These are phyloP conservation scores for Echinarachnius parma DNA, from an alignment of 53 echinoderm and acorn worm genomes.

Conservation along the genomic window DNA sequence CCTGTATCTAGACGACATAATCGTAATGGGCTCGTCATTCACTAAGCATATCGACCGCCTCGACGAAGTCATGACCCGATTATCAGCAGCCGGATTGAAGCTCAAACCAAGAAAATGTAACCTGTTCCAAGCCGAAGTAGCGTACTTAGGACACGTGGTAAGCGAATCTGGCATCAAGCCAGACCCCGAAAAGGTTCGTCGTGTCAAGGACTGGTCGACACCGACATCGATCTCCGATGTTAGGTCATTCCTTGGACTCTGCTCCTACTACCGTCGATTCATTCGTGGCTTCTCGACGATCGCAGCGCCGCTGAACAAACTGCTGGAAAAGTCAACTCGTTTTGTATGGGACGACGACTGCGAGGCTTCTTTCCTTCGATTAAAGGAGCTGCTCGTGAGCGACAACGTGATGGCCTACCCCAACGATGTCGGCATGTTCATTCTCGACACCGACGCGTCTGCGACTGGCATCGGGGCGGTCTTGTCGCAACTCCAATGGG, in stretches of 20 bases:
- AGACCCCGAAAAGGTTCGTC: no score
- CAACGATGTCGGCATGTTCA: no score
- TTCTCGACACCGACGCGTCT: no score
- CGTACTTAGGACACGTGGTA: slow-evolving; percentile 44
- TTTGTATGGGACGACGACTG: no score
- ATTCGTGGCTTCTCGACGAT: slow-evolving; percentile 28
- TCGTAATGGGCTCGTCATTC: slow-evolving; percentile 44
- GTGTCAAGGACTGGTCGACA: slow-evolving; percentile 57
- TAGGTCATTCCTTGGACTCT: slow-evolving; percentile 37
- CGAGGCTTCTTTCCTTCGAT: no score
- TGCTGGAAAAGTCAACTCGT: slow-evolving; percentile 34
- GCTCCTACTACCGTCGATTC: slow-evolving; percentile 44
- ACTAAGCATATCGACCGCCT: slow-evolving; percentile 37
- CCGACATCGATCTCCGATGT: slow-evolving; percentile 34
- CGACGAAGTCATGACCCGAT: slow-evolving; percentile 32
- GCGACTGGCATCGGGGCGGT: slow-evolving; percentile 53
- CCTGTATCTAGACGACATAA: slow-evolving; percentile 60
- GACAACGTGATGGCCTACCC: no score
- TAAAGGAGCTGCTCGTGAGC: no score
- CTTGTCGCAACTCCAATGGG: slow-evolving; percentile 58
- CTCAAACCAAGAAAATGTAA: slow-evolving; percentile 57
- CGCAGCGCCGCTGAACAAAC: slow-evolving; percentile 15
- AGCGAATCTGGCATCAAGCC: slow-evolving; percentile 27
- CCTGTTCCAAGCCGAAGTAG: slow-evolving; percentile 46
- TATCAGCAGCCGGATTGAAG: slow-evolving; percentile 39